These are phyloP conservation scores for Elysia crispata DNA, from an alignment of 2,888 invertebrate species.

Conservation along the genomic window DNA sequence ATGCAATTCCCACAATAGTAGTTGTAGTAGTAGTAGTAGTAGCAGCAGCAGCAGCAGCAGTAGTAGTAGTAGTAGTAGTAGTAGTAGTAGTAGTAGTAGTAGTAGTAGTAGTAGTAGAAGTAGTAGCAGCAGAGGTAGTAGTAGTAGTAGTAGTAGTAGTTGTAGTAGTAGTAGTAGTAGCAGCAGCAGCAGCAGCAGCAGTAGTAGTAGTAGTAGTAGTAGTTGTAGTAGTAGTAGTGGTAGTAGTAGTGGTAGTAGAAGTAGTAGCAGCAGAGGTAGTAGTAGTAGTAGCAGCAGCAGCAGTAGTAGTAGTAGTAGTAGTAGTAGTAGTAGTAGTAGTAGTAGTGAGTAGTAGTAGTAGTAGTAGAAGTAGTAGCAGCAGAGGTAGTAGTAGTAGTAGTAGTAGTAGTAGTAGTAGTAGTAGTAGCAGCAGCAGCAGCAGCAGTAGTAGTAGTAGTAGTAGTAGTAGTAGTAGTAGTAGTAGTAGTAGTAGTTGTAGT, in stretches of 20 bases:
- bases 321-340: too few species aligned
- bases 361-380: too few species aligned
- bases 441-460: conserved; percentile 13
- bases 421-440: neutral
- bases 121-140: too few species aligned
- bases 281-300: neutral
- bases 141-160: too few species aligned
- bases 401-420: conserved; percentile 3
- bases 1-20: neutral
- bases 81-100: conserved; percentile 18
- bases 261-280: too few species aligned
- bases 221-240: neutral
- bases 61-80: conserved; percentile 7
- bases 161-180: too few species aligned
- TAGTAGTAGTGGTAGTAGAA: too few species aligned
- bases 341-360: too few species aligned
- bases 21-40: neutral
- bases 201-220: neutral
- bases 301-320: neutral
- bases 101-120: conserved; percentile 17
- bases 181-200: neutral
- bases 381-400: too few species aligned
- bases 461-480: conserved; percentile 31
- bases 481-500: conserved; percentile 29
- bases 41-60: conserved; percentile 9